Percentiles rank a stretch among this genome's conserved stretches.
Conservation (phyloP, 1,140 invertebrate genomes). For the Aphaenogaster floridana region DNA sequence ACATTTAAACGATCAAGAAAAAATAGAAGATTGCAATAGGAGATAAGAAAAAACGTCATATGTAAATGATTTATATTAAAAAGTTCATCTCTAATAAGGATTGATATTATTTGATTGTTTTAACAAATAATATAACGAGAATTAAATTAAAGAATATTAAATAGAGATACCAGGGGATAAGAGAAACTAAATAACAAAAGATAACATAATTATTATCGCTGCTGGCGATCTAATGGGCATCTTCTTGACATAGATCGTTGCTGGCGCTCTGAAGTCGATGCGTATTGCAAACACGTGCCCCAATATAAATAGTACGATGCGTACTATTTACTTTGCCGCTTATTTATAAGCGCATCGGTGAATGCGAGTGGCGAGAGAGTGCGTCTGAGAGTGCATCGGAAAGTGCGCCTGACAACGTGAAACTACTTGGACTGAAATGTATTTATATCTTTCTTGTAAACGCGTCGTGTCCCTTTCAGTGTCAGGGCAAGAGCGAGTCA, state of each 20-base stretch:
- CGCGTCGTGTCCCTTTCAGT: conserved; percentile 19
- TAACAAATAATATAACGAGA: neutral
- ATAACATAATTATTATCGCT: neutral
- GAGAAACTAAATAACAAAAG: neutral
- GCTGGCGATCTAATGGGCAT: neutral
- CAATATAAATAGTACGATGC: conserved; percentile 83
- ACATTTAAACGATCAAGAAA: neutral
- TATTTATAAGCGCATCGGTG: conserved; percentile 84
- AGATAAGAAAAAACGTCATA: neutral
- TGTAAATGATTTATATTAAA: neutral
- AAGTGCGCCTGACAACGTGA: neutral
- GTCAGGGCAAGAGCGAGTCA: conserved; percentile 33
- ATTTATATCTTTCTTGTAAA: conserved; percentile 43
- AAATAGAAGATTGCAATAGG: neutral
- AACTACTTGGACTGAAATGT: conserved; percentile 21
- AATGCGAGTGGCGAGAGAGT: conserved; percentile 74
- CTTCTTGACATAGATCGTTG: conserved; percentile 37
- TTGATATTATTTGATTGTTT: neutral
- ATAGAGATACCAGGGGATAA: neutral
- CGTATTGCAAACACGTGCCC: conserved; percentile 74
- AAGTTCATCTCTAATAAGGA: neutral
- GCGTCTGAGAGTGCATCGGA: conserved; percentile 26
- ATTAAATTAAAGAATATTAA: conserved; percentile 17
- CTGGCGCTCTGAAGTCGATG: conserved; percentile 59
- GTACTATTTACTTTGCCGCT: conserved; percentile 86